Conservation (phyloP, 2,888 invertebrate species). For the Conus canariensis region DNA sequence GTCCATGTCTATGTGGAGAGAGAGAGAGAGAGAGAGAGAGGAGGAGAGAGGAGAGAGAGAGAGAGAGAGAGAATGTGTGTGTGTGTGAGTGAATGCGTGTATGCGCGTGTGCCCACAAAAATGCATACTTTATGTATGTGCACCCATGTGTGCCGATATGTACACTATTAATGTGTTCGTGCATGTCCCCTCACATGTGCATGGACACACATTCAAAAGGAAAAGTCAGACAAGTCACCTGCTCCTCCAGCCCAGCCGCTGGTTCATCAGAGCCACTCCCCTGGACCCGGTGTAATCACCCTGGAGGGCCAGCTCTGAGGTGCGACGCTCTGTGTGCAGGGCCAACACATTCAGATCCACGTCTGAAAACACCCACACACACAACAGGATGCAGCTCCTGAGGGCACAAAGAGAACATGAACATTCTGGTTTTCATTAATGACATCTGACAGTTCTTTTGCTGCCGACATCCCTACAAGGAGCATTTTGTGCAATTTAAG, state of each 20-base stretch:
- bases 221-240: slow-evolving; percentile 54
- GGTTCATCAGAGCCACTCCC: slow-evolving; percentile 69
- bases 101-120: too few relatives aligned
- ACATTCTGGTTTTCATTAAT: too few relatives aligned
- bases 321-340: slow-evolving; percentile 64
- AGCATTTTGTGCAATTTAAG: too few relatives aligned
- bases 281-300: slow-evolving; percentile 70
- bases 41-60: too few relatives aligned
- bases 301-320: slow-evolving; percentile 67
- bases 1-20: too few relatives aligned
- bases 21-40: too few relatives aligned
- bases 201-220: not conserved
- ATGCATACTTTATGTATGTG: not conserved
- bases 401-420: too few relatives aligned
- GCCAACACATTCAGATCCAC: slow-evolving; percentile 69
- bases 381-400: not conserved
- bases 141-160: not conserved
- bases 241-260: slow-evolving; percentile 70
- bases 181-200: not conserved
- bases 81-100: too few relatives aligned
- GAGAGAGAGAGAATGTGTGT: too few relatives aligned
- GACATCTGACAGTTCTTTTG: too few relatives aligned
- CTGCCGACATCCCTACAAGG: too few relatives aligned
- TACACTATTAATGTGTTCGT: not conserved
- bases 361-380: slow-evolving; percentile 45